Conservation (phyloP, 2,888 invertebrate species). For the Drosophila testacea region DNA sequence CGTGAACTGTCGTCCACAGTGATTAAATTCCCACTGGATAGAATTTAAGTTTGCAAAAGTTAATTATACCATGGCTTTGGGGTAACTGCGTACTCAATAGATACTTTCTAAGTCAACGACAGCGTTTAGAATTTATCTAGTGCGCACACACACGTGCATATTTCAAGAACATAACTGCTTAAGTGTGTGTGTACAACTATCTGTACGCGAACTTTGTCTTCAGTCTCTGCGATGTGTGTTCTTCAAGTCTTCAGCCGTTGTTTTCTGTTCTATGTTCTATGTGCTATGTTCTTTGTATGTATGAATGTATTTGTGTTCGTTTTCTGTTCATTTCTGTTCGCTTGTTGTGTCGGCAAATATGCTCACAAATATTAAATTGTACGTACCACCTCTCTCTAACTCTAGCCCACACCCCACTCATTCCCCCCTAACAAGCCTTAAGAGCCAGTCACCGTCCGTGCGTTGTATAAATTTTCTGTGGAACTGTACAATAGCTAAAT, state of each 20-base stretch:
- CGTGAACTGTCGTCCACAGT: too few species aligned
- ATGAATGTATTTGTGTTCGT: not conserved
- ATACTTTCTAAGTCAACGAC: slow-evolving; percentile 79
- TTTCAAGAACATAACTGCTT: slow-evolving; percentile 4
- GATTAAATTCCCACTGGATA: not conserved
- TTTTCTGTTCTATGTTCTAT: slow-evolving; percentile 12
- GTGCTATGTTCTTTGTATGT: not conserved
- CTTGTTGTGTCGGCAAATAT: slow-evolving; percentile 66
- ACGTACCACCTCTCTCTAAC: slow-evolving; percentile 32
- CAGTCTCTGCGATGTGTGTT: slow-evolving; percentile 44
- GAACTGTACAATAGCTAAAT: slow-evolving; percentile 79
- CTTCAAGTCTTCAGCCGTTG: slow-evolving; percentile 42
- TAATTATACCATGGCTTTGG: not conserved
- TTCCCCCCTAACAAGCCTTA: slow-evolving; percentile 11
- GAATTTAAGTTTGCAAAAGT: not conserved
- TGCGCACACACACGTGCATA: slow-evolving; percentile 50
- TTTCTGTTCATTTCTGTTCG: slow-evolving; percentile 34
- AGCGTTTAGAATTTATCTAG: slow-evolving; percentile 76
- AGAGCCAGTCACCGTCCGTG: slow-evolving; percentile 54
- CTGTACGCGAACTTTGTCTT: slow-evolving; percentile 54
- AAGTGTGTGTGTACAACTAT: slow-evolving; percentile 42
- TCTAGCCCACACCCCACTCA: not conserved
- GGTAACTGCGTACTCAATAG: slow-evolving; percentile 4
- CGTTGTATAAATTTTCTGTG: slow-evolving; percentile 79
- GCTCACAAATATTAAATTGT: slow-evolving; percentile 79